Evolutionary conservation across 2,113 vertebrate species (phyloP), one percentile per base, ranked within the genome.

Genomic region (Trogon melanurus): DNA sequence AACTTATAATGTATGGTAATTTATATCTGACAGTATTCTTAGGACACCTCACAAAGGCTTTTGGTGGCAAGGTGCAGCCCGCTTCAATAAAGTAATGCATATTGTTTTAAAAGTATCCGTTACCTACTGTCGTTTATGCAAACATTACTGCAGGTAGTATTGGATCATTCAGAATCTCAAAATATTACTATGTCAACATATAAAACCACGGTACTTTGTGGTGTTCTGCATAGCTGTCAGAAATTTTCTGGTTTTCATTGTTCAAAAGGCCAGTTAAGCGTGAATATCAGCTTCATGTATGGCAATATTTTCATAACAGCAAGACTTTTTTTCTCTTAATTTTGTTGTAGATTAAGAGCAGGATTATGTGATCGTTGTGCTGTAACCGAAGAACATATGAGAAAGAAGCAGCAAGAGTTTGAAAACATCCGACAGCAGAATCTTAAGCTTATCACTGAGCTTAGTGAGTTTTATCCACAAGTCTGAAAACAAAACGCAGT

Each of bases 351-450:
- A 79, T 97, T 99, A 85, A 97, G 98, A 85, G 98, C 98, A 4
- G 98, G 98, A 79, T 97, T 98, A 47, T 99, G 99, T 97, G 98
- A 98, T 94, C 98, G 97, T 50, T 99, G 99, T 97, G 97, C 98
- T 78, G 97, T 98, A 79, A 99, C 98, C 1, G 98, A 99, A 97
- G 99, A 99, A 72, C 98, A 98, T 34, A 98, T 99, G 98, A 98
- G 98, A 95, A 98, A 98, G 71, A 98, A 98, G 80, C 98, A 98
- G 83, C 97, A 97, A 38, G 98, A 99, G 76, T 98, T 98, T 97
- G 99, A 98, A 95, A 98, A 98, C 84, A 98, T 98, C 88, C 97
- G 98, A 50, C 98, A 99, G 76, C 98, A 99, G 96, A 99, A 99
- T 93, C 97, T 99, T 47, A 97, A 95, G 51, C 98, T 99, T 50